These are phyloP conservation scores for Pungitius pungitius DNA, from an alignment of 2,113 vertebrate species.

Conservation along the genomic window DNA sequence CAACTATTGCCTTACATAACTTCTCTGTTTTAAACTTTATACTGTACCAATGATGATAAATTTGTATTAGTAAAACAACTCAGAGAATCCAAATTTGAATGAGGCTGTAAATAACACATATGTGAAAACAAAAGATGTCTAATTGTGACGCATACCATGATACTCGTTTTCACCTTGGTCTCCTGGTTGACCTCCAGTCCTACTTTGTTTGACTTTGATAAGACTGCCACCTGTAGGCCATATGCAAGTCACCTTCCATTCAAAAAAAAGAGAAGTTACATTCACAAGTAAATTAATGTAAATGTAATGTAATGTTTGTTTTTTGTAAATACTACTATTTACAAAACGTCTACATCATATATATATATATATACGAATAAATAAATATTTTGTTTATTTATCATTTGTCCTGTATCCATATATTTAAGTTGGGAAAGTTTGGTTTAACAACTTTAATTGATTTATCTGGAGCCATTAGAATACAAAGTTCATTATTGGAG, in stretches of 20 bases:
- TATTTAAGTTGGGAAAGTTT: no score
- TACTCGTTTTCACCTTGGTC: conserved; percentile 3
- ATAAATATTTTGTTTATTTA: no score
- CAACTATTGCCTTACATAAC: neutral
- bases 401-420: no score
- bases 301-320: no score
- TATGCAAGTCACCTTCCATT: neutral
- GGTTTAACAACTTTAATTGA: no score
- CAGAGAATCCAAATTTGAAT: neutral
- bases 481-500: no score
- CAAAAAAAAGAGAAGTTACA: neutral
- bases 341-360: no score
- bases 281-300: no score
- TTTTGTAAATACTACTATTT: no score
- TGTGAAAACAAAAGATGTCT: neutral
- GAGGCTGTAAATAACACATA: neutral
- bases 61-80: neutral
- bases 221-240: conserved; percentile 70
- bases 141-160: neutral
- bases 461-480: no score
- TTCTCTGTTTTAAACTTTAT: neutral
- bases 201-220: conserved; percentile 4
- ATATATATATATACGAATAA: no score
- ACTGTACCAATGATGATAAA: neutral
- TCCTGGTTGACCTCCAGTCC: conserved; percentile 28